Evolutionary conservation across 2,113 vertebrate species (phyloP).

Genomic region (Platysternon megacephalum): DNA sequence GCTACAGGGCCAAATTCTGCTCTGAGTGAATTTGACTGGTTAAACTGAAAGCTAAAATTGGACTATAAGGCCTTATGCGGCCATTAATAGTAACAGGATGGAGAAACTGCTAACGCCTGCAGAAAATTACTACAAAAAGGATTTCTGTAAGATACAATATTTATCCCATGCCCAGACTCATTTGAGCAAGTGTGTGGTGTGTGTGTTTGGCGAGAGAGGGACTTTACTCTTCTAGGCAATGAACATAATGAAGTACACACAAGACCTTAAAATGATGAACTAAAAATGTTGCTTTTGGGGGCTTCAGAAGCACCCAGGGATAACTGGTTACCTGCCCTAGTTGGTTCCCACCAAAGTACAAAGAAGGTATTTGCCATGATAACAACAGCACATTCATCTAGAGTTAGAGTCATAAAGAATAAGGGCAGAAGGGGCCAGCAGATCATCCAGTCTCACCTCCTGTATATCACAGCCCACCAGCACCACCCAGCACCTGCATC

Average conservation of each 20-base stretch:
- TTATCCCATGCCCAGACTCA: neutral
- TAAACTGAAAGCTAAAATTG: neutral
- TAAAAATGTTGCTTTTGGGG: too few species aligned
- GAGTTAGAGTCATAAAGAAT: neutral
- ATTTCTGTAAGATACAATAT: neutral
- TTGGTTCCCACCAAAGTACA: neutral
- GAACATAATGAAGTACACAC: neutral
- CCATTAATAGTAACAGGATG: neutral
- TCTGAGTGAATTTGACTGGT: neutral
- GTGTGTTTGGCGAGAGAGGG: neutral
- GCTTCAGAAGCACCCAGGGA: too few species aligned
- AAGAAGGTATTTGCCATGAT: neutral
- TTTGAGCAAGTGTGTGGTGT: neutral
- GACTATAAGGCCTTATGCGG: rapidly evolving
- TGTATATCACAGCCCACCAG: too few species aligned
- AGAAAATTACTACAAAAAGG: neutral
- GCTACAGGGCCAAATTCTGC: neutral
- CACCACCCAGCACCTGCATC: too few species aligned
- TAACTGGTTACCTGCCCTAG: too few species aligned
- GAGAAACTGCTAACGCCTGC: neutral
- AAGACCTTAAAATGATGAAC: neutral
- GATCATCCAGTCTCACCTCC: too few species aligned
- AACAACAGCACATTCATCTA: neutral
- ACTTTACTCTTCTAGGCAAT: neutral
- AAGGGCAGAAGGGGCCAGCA: too few species aligned